phyloP scores from a whole-genome alignment of 1,140 invertebrate genomes.

The Nasonia giraulti region DNA sequence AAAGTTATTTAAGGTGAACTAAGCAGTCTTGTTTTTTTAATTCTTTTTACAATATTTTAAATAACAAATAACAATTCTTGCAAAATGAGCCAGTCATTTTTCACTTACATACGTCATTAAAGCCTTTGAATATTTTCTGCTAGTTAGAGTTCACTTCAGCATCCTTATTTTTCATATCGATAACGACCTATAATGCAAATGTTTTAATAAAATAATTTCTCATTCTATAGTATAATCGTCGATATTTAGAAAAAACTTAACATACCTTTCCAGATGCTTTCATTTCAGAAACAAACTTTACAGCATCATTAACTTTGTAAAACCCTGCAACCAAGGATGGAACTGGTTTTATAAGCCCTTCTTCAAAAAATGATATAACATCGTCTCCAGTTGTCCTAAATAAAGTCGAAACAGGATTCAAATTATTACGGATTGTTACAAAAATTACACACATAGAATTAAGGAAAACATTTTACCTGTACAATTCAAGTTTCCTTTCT shows the following conservation, averaged over 20 bases:
- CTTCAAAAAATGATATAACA: constrained; percentile 66
- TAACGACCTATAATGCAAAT: constrained; percentile 60
- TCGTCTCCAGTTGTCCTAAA: constrained; percentile 67
- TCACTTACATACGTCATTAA: not conserved
- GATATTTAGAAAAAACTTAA: constrained; percentile 28
- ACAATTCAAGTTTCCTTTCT: constrained; percentile 71
- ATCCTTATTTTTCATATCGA: constrained; percentile 64
- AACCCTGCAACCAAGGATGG: constrained; percentile 60
- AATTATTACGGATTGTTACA: constrained; percentile 18
- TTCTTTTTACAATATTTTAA: constrained; percentile 14
- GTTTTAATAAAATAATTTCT: constrained; percentile 23
- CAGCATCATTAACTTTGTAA: constrained; percentile 64
- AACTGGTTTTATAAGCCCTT: constrained; percentile 66
- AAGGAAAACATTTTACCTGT: constrained; percentile 66
- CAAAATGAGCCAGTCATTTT: constrained; percentile 35
- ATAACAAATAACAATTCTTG: not conserved
- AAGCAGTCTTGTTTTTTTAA: constrained; percentile 3
- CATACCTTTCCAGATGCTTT: constrained; percentile 66
- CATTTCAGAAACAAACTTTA: constrained; percentile 60
- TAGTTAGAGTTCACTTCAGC: constrained; percentile 42
- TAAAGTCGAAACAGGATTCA: constrained; percentile 13
- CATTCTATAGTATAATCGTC: not conserved
- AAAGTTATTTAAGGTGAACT: not conserved
- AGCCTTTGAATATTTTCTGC: not conserved
- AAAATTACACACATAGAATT: not conserved